phyloP scores from a whole-genome alignment of 2,113 vertebrate species.

The Chlorodrepanis virens region DNA sequence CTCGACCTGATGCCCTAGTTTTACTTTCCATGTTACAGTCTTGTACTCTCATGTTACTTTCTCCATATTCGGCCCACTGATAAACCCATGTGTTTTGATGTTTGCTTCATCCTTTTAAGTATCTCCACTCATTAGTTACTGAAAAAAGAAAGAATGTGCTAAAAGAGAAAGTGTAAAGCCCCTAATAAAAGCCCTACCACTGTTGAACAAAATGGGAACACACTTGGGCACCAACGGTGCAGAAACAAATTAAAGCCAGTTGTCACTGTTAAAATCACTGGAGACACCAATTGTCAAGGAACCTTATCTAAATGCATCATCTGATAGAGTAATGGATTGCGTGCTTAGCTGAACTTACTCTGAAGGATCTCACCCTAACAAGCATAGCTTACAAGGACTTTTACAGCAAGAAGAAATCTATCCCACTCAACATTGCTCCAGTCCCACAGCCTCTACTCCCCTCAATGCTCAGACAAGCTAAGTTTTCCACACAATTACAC shows the following conservation, averaged over 20 bases:
- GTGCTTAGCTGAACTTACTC: background rate
- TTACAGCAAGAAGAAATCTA: background rate
- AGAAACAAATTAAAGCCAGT: background rate
- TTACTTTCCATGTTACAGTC: background rate
- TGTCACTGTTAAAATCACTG: background rate
- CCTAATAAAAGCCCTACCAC: background rate
- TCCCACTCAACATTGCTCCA: background rate
- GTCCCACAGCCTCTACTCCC: background rate
- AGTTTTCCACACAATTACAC: background rate
- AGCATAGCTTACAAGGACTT: background rate
- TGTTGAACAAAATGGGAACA: background rate
- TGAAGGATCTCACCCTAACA: background rate
- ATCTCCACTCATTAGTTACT: background rate
- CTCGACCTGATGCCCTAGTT: background rate
- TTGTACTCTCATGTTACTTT: background rate
- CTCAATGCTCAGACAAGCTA: background rate
- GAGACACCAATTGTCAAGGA: background rate
- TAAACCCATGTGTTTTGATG: background rate
- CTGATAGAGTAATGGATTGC: background rate
- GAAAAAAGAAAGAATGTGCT: background rate
- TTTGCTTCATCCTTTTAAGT: background rate
- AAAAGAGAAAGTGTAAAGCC: background rate
- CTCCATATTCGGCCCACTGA: background rate
- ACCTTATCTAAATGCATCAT: background rate
- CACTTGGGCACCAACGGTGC: accelerated